Conservation (phyloP, 2,113 vertebrate genomes). For the Stegastes partitus region DNA sequence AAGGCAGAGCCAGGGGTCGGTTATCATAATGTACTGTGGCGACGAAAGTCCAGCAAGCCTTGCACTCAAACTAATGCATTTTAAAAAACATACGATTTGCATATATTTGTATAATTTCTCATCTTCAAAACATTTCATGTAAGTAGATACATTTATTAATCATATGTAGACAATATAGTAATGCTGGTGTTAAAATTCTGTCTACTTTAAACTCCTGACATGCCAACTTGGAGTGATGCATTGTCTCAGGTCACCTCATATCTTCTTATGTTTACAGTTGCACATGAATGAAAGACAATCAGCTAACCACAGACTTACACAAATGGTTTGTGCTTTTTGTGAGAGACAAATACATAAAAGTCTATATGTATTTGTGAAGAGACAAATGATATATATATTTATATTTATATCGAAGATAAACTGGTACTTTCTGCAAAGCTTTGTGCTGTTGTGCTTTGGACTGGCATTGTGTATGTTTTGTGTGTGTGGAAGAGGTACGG, state of each 20-base stretch:
- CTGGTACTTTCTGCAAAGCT: background rate
- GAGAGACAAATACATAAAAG: background rate
- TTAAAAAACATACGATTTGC: background rate
- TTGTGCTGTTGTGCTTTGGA: background rate
- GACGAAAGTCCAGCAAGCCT: background rate
- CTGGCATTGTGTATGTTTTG: slow-evolving; percentile 11
- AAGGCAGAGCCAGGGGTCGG: background rate
- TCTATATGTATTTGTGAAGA: background rate
- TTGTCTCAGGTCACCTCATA: background rate
- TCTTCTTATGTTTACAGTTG: slow-evolving; percentile 14
- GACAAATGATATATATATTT: too few species aligned
- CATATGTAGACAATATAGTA: background rate
- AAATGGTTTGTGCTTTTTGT: slow-evolving; percentile 6
- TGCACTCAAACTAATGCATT: background rate
- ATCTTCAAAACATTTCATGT: slow-evolving; percentile 13
- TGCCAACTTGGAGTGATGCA: background rate
- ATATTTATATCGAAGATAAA: background rate
- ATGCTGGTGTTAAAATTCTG: background rate
- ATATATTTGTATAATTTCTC: background rate
- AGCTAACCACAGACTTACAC: background rate
- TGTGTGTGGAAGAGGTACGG: background rate
- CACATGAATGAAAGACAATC: background rate
- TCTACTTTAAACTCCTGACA: background rate
- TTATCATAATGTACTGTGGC: slow-evolving; percentile 18
- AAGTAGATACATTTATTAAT: background rate